These are phyloP conservation scores for Rhegmatorhina hoffmannsi DNA, from an alignment of 2,113 vertebrate species.

Conservation along the genomic window DNA sequence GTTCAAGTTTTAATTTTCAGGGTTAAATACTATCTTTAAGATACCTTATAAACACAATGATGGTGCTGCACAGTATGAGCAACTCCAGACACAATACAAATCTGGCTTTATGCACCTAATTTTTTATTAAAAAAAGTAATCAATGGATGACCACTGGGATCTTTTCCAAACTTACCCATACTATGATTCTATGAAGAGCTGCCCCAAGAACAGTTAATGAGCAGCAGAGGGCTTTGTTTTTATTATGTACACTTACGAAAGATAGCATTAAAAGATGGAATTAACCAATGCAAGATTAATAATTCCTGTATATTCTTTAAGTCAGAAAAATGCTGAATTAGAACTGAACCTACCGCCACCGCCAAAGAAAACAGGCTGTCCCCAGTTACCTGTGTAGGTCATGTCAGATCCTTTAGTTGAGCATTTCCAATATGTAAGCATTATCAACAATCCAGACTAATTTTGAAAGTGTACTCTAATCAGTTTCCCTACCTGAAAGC, in stretches of 20 bases:
- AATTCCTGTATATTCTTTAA: accelerated
- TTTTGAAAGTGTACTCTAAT: background rate
- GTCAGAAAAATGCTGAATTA: background rate
- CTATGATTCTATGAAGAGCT: background rate
- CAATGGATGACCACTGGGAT: background rate
- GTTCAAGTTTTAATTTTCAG: background rate
- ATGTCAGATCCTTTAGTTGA: background rate
- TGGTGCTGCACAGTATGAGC: background rate
- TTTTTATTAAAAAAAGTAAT: background rate
- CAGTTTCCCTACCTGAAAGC: background rate
- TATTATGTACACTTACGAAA: background rate
- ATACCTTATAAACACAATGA: background rate
- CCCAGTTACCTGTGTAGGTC: background rate
- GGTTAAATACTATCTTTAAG: background rate
- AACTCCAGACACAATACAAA: background rate
- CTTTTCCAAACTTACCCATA: background rate
- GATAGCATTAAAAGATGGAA: background rate
- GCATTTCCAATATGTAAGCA: background rate
- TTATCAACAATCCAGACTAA: background rate
- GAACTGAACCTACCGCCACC: background rate
- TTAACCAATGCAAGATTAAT: background rate
- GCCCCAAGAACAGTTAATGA: background rate
- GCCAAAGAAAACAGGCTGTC: background rate
- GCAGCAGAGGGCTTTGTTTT: background rate
- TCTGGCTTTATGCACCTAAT: background rate